Percentiles rank a stretch among this genome's conserved stretches.
Evolutionary conservation across 2,113 vertebrate species (phyloP).

Genomic region (Naja naja): DNA sequence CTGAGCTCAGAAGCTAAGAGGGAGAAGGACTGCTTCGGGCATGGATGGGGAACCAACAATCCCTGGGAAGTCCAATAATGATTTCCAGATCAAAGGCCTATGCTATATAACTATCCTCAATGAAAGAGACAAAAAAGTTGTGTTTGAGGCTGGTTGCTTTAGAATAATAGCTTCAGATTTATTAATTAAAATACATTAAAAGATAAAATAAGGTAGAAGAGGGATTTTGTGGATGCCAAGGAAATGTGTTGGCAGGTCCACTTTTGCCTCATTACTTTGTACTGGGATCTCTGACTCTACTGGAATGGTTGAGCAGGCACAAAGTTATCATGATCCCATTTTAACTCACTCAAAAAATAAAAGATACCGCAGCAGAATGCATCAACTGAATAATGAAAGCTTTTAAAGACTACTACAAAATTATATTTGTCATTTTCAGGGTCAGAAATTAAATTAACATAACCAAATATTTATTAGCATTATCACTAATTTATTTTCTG

Average conservation of each 20-base stretch:
- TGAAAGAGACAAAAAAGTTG: neutral
- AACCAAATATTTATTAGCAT: constrained; percentile 7
- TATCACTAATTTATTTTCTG: neutral
- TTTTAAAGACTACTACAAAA: neutral
- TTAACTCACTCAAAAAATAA: neutral
- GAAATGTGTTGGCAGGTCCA: neutral
- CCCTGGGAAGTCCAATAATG: neutral
- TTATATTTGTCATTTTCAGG: neutral
- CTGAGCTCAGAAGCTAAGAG: neutral
- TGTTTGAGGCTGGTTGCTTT: neutral
- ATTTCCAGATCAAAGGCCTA: neutral
- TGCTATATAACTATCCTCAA: neutral
- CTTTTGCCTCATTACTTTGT: neutral
- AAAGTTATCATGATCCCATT: neutral
- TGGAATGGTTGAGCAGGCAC: neutral
- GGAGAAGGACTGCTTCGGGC: neutral
- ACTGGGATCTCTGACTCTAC: neutral
- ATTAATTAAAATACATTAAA: neutral
- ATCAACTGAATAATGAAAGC: neutral
- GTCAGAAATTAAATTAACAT: neutral
- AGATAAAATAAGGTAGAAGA: neutral
- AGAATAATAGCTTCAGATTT: neutral
- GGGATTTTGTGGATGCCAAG: neutral
- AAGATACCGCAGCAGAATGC: neutral
- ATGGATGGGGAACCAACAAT: neutral